Conservation (phyloP, 2,113 vertebrate species). For the Halichoeres trimaculatus region DNA sequence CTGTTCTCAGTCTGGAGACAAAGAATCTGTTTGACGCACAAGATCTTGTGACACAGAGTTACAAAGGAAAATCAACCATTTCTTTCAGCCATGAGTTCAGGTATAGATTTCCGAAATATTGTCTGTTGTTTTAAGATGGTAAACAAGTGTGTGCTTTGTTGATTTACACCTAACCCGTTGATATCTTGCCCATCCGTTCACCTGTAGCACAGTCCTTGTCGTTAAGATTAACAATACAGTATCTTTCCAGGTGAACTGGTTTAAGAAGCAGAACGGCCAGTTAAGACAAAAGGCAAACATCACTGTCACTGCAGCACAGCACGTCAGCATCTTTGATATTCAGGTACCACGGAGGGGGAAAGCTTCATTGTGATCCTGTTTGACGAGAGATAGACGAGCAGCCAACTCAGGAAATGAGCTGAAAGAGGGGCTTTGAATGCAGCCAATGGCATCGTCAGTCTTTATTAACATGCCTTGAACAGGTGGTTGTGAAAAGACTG, state of each 20-base stretch:
- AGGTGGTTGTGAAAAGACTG: conserved; percentile 60
- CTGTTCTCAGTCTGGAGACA: too few species aligned
- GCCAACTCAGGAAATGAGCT: conserved; percentile 89
- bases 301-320: conserved; percentile 40
- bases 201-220: neutral
- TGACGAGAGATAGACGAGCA: conserved; percentile 89
- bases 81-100: too few species aligned
- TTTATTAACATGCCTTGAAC: conserved; percentile 71
- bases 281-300: conserved; percentile 38
- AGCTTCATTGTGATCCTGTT: conserved; percentile 90
- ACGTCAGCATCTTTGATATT: conserved; percentile 55
- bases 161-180: too few species aligned
- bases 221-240: conserved; percentile 10
- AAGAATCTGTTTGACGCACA: too few species aligned
- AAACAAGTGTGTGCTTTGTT: too few species aligned
- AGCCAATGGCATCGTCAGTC: conserved; percentile 76
- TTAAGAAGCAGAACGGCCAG: conserved; percentile 8
- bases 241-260: conserved; percentile 21
- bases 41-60: too few species aligned
- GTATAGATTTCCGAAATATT: too few species aligned
- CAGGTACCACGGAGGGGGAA: conserved; percentile 39
- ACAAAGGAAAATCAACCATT: too few species aligned
- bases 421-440: conserved; percentile 86
- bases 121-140: too few species aligned
- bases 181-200: too few species aligned